Base-by-base conservation (phyloP, 2,888 invertebrate species). In the Chymomyza procnemis region DNA sequence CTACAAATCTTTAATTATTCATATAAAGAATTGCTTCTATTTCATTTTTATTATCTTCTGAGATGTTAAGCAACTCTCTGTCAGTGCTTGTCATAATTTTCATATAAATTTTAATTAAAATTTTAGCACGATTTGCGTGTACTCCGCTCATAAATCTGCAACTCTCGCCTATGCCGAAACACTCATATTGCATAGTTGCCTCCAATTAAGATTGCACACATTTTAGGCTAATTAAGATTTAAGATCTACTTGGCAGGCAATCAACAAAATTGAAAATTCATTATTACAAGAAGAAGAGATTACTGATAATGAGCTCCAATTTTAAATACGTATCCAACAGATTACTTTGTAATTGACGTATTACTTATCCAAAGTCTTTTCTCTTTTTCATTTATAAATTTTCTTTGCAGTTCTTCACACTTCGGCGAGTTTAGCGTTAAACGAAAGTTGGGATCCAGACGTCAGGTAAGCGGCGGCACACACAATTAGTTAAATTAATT, bases 391-490 rank as follows among this genome's bases (percentile, higher is more conserved):
- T n/a, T n/a, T n/a, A n/a, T n/a, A n/a, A n/a, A n/a, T n/a, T n/a
- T 60, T 16, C 74, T 41, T 59, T 71, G 3, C 93, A 98, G 98
- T 99, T 92, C 95, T 98, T 92, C 98, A 98, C 93, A 99, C 98
- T 90, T 98, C 98, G 89, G 98, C 98, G 91, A 98, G 98, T 93
- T 94, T 99, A 91, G 97, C 97, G 85, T 93, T 98, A 91, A 98
- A 98, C 92, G 98, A 98, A 93, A 98, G 97, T 92, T 98, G 98
- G 98, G 98, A 98, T 93, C 97, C 97, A 78, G 97, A 97, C 92
- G 98, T 98, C 74, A 93, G 93, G 93, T 93, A 89, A 89, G 76
- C 73, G n/a, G n/a, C 50, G 47, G 19, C 5, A 19, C 48, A 16
- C n/a, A 18, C 18, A 50, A 9, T 18, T 50, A 41, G 34, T 12